Evolutionary conservation across 2,888 invertebrate species (phyloP), one percentile per base, ranked within the genome.

Genomic region (Prosapia bicincta): DNA sequence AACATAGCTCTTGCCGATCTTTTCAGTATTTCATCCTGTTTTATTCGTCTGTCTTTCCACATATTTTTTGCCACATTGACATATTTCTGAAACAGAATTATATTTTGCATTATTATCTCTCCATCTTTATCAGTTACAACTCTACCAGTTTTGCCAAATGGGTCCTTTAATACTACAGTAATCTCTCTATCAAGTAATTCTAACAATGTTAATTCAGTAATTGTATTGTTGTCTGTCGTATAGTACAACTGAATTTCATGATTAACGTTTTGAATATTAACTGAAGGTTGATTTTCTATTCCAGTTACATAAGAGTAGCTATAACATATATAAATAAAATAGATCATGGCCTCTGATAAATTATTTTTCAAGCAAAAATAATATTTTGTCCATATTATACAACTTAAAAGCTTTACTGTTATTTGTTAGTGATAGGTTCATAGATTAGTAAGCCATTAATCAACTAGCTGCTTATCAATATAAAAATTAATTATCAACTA

Each of bases 161-260:
- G 73, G 24, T 73, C 73, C 43, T 68, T 73, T 1, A 73, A 28
- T 26, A 73, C 68, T 43, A 23, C 43, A 10, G 73, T 68, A 1
- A 73, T 73, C 15, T 73, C 68, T 68, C 43, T 68, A 32, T 73
- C 73, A 13, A 73, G 73, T 6, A 73, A 69, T 43, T 73, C 73
- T 68, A 73, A 68, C 13, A 68, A 28, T 3, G 73, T 43, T 10
- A 73, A 28, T 73, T 73, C 73, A 30, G 24, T 32, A 28, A 43
- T 43, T 9, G 73, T 67, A 1, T 43, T 26, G 5, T 73, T 66
- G 10, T 73, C 73, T 26, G 32, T 38, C 2, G 2, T 54, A 20
- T 20, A 54, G 3, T 20, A 9, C 20, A 20, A 20, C 5, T 20
- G 54, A 5, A 20, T 20, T 54, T 54, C 20, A 20, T n/a, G 20